phyloP scores from a whole-genome alignment of 2,888 invertebrate genomes.

The Pandemis heparana region DNA sequence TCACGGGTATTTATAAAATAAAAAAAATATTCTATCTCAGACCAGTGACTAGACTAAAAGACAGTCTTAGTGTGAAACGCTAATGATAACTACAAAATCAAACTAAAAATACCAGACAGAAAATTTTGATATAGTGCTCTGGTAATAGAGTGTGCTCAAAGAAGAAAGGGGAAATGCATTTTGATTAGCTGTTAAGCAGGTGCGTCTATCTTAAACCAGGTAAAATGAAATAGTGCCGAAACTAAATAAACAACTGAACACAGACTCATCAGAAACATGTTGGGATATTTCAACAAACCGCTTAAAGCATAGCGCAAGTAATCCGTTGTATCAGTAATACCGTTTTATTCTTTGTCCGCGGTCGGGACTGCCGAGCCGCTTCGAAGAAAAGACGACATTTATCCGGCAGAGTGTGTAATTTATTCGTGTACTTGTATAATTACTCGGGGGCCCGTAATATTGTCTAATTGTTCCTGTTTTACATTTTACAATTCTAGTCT shows the following conservation, averaged over 20 bases:
- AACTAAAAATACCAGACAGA: no score
- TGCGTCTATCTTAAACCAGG: no score
- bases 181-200: no score
- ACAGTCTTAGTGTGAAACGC: no score
- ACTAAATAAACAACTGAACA: no score
- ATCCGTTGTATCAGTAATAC: not conserved
- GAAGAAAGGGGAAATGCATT: no score
- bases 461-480: constrained; percentile 41
- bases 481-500: constrained; percentile 37
- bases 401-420: constrained; percentile 42
- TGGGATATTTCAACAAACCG: not conserved
- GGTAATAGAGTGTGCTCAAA: no score
- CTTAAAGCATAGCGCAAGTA: not conserved
- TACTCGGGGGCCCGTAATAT: constrained; percentile 37
- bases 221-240: not conserved
- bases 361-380: constrained; percentile 12
- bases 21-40: no score
- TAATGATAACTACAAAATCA: no score
- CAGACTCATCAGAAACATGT: not conserved
- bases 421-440: constrained; percentile 42
- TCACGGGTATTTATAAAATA: no score
- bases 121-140: no score
- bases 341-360: constrained; percentile 23
- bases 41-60: no score
- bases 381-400: constrained; percentile 39